These are phyloP conservation scores for silkworm (Bombyx mori) DNA, from an alignment of 1,140 invertebrate genomes.

Conservation along the genomic window ASM3026992v2 NC_085133.1:3611501-3612000, in stretches of 20 bases:
- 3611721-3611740: conserved; percentile 41
- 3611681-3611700: conserved; percentile 30
- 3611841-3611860: conserved; percentile 63
- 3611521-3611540: too few species aligned
- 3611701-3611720: conserved; percentile 51
- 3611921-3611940: conserved; percentile 36
- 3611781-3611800: conserved; percentile 63
- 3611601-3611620: conserved; percentile 19
- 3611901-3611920: conserved; percentile 11
- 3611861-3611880: conserved; percentile 60
- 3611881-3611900: conserved; percentile 28
- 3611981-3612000: too few species aligned
- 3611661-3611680: conserved; percentile 28
- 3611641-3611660: conserved; percentile 24
- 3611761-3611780: conserved; percentile 60
- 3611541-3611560: too few species aligned
- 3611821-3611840: conserved; percentile 61
- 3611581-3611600: not conserved
- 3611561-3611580: not conserved
- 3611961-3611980: not conserved
- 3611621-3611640: conserved; percentile 20
- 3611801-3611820: conserved; percentile 55
- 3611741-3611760: conserved; percentile 57
- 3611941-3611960: conserved; percentile 21
- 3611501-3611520: too few species aligned